Evolutionary conservation across 2,113 vertebrate species (phyloP).

Genomic region (Gracilinanus agilis): DNA sequence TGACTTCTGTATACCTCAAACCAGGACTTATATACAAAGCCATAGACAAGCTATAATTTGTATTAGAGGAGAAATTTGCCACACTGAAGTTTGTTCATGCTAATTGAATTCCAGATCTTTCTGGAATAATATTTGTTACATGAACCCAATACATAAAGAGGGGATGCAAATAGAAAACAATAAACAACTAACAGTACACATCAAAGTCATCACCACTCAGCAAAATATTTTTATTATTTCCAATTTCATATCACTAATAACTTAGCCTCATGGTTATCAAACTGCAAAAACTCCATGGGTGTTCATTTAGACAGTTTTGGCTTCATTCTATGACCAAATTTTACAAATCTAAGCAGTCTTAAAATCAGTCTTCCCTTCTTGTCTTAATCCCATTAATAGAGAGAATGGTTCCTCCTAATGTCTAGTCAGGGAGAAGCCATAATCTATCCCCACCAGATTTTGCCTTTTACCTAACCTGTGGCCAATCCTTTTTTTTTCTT

Average conservation of each 20-base stretch:
- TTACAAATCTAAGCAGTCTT: slow-evolving; percentile 67
- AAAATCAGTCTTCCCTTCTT: slow-evolving; percentile 35
- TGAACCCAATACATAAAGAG: background rate
- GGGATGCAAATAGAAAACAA: background rate
- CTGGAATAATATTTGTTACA: background rate
- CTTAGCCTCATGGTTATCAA: slow-evolving; percentile 57
- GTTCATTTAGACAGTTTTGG: slow-evolving; percentile 60
- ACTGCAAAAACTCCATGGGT: slow-evolving; percentile 69
- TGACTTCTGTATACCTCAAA: background rate
- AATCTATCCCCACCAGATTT: background rate
- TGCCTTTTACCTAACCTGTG: background rate
- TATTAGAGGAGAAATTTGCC: background rate
- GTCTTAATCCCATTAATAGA: background rate
- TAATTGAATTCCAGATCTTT: background rate
- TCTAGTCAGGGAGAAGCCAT: background rate
- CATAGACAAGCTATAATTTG: background rate
- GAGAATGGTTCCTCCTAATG: background rate
- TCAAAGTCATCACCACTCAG: slow-evolving; percentile 22
- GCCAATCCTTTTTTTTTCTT: too few relatives aligned
- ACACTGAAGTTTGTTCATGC: background rate
- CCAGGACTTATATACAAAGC: background rate
- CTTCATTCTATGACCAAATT: slow-evolving; percentile 58
- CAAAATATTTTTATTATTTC: slow-evolving; percentile 39
- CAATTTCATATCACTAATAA: slow-evolving; percentile 59
- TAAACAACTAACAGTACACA: background rate